Evolutionary conservation across 1,140 invertebrate genomes (phyloP), one percentile per base, ranked within the genome.

Genomic region (Lucilia cuprina): DNA sequence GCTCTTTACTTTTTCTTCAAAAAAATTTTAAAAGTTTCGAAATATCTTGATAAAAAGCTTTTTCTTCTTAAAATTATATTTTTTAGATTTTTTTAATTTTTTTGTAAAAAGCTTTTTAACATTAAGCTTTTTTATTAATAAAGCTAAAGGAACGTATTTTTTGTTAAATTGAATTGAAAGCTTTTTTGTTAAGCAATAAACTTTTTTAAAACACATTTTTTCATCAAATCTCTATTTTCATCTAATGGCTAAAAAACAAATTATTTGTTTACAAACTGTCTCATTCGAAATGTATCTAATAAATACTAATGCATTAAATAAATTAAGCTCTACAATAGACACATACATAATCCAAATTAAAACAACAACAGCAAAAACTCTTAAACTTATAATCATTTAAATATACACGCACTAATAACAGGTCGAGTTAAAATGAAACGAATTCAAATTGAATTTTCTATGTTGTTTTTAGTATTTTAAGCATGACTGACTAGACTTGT

Each of bases 401-500:
- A 30, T 30, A 30, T 70, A 70, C 21, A 80, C 77, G 77, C 77
- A 80, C 77, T 80, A 80, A 80, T 80, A 80, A 50, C 77, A 80
- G 77, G 77, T 50, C 77, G 77, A 21, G 19, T 49, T 47, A 47
- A 21, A 41, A 41, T 34, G 35, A 78, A 17, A 78, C 75, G 14
- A 78, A 78, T 78, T 78, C 35, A 10, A n/a, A 41, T 35, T 41
- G 75, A 35, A 80, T 80, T 34, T 49, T 77, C 34, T 55, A 13
- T 55, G 50, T 55, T 55, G 50, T 55, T 77, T 30, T 77, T 77
- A 77, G 74, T 77, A 77, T 77, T 77, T 77, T 19, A 77, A n/a
- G 74, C 74, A 77, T 77, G 74, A 30, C 74, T 35, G 74, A 34
- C 74, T 35, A 77, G 74, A 41, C 74, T 41, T n/a, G 25, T 77